Evolutionary conservation across 2,888 invertebrate species (phyloP).

Genomic region (Eupithecia subfuscata): DNA sequence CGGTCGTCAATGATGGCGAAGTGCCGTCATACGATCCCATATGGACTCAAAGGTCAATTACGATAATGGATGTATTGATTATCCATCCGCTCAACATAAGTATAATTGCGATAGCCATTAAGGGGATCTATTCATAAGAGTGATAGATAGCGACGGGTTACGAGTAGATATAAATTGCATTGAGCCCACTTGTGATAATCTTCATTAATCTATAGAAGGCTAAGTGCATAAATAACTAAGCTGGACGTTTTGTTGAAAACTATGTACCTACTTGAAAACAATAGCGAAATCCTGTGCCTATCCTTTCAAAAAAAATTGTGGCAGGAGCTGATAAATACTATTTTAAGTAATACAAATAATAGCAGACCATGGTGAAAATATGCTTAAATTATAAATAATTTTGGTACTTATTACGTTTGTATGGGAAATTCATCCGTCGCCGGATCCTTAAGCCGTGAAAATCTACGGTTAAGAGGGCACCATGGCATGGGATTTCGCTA

Average conservation of each 20-base stretch:
- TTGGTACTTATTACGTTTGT: too few relatives aligned
- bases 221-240: neutral
- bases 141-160: neutral
- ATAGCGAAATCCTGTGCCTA: too few relatives aligned
- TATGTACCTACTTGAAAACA: neutral
- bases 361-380: too few relatives aligned
- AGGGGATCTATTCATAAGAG: neutral
- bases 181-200: neutral
- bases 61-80: constrained; percentile 1
- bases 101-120: neutral
- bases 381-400: too few relatives aligned
- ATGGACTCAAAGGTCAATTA: neutral
- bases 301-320: too few relatives aligned
- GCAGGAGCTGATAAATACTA: too few relatives aligned
- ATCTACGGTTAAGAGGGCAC: too few relatives aligned
- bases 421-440: too few relatives aligned
- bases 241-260: neutral
- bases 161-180: neutral
- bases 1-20: too few relatives aligned
- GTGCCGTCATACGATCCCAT: neutral
- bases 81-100: neutral
- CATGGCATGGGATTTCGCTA: too few relatives aligned
- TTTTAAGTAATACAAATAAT: too few relatives aligned
- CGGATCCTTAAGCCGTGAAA: too few relatives aligned
- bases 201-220: neutral